These are phyloP conservation scores for Chamaetylas fuelleborni DNA, from an alignment of 2,113 vertebrate species.

Conservation along the genomic window DNA sequence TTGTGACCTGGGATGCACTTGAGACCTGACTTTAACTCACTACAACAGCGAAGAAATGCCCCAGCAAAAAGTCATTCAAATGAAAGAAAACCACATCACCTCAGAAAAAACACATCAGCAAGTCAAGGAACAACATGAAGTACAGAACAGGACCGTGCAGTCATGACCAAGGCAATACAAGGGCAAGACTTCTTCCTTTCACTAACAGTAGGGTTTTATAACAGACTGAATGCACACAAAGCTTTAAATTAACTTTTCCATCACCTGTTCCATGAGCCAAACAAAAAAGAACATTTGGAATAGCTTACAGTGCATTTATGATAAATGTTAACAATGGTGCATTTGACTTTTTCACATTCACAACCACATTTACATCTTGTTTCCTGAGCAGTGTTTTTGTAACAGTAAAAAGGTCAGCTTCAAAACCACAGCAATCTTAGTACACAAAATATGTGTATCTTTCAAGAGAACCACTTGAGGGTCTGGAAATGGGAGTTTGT, in stretches of 20 bases:
- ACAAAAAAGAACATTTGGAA: background rate
- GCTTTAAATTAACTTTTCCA: background rate
- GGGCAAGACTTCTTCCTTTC: background rate
- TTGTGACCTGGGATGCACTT: background rate
- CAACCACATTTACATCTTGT: background rate
- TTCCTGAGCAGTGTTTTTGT: background rate
- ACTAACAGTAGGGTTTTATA: background rate
- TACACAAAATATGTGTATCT: background rate
- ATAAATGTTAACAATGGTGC: background rate
- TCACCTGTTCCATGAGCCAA: background rate
- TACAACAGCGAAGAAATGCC: background rate
- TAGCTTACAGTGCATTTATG: background rate
- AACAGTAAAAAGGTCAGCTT: background rate
- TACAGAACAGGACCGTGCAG: fast-evolving
- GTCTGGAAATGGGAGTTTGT: background rate
- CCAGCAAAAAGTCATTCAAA: background rate
- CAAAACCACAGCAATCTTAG: background rate
- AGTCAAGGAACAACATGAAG: background rate
- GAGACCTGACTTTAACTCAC: background rate
- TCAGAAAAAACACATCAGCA: background rate
- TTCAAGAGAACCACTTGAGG: background rate
- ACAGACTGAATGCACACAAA: background rate
- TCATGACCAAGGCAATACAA: background rate
- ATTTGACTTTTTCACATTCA: background rate
- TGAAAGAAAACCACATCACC: background rate